These are phyloP conservation scores for Columba guinea DNA, from an alignment of 2,797 vertebrate genomes.

Conservation along the genomic window DNA sequence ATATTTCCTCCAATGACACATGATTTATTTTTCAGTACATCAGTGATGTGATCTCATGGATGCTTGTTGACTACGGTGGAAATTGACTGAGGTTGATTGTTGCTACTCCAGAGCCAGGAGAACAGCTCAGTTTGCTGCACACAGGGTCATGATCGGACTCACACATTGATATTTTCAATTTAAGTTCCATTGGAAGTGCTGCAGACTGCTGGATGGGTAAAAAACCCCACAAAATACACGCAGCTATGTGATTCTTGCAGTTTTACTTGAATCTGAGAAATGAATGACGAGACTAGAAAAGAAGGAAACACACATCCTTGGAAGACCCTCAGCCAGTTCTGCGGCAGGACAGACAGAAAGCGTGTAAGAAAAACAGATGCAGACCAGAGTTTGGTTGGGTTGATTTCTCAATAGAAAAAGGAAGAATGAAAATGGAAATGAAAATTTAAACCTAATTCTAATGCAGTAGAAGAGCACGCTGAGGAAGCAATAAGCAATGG, in stretches of 20 bases:
- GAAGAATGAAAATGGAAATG: background rate
- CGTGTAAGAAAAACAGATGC: background rate
- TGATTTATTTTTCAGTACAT: rapidly evolving
- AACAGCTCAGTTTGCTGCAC: background rate
- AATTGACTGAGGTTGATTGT: background rate
- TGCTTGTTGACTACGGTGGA: background rate
- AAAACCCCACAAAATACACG: background rate
- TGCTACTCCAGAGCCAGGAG: background rate
- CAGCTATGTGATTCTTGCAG: background rate
- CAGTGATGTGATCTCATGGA: background rate
- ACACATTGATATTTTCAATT: background rate
- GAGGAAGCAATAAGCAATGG: background rate
- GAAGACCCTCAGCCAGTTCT: background rate
- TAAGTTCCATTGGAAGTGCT: background rate
- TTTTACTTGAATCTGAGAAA: background rate
- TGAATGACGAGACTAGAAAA: background rate
- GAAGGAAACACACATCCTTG: background rate
- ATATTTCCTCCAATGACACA: background rate
- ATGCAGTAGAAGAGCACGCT: background rate
- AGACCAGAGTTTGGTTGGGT: background rate
- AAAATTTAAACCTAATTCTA: background rate
- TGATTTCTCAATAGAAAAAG: background rate
- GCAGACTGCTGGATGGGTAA: background rate
- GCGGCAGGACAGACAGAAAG: background rate
- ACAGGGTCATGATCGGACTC: background rate